Evolutionary conservation across 2,113 vertebrate genomes (phyloP).

Genomic region (Onychostruthus taczanowskii): DNA sequence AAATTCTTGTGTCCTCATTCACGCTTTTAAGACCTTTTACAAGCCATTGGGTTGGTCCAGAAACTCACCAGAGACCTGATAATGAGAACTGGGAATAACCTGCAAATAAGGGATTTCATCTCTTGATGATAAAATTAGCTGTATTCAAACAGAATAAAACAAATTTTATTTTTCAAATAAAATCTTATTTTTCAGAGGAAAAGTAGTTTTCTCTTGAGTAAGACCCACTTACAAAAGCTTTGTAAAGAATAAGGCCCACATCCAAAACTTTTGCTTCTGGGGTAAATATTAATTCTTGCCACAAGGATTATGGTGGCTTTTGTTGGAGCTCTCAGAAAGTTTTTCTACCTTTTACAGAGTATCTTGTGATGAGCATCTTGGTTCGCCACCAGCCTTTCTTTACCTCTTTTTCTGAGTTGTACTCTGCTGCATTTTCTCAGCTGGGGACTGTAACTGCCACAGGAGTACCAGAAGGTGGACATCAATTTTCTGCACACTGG

Average conservation of each 20-base stretch:
- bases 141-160: background rate
- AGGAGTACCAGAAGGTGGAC: background rate
- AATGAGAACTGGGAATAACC: background rate
- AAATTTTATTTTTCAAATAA: background rate
- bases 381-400: background rate
- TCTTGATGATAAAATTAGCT: background rate
- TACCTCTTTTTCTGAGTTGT: background rate
- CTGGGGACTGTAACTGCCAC: background rate
- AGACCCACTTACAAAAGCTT: background rate
- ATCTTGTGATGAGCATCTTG: background rate
- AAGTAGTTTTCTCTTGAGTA: background rate
- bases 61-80: background rate
- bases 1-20: background rate
- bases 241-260: background rate
- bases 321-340: background rate
- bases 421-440: background rate
- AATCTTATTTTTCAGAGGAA: background rate
- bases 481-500: background rate
- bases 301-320: background rate
- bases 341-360: background rate
- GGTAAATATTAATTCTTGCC: background rate
- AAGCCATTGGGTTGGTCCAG: background rate
- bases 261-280: background rate
- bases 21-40: background rate
- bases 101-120: background rate